Conservation (phyloP, 2,797 vertebrate genomes). For the Urocyon cinereoargenteus region DNA sequence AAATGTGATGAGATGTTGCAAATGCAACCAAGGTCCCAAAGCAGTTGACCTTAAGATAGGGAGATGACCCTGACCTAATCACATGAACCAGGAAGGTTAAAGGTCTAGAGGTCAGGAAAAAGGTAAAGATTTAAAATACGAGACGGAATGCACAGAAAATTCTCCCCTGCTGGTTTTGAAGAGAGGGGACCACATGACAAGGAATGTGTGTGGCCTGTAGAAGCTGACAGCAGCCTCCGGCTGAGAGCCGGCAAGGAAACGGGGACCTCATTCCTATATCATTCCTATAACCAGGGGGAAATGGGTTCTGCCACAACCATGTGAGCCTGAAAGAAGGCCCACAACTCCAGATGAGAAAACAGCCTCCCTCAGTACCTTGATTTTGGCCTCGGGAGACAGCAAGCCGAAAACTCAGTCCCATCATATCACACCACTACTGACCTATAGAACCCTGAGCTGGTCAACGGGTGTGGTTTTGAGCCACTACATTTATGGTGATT, state of each 20-base stretch:
- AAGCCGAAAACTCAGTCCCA: background rate
- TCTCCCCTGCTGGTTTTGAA: background rate
- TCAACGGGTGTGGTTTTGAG: background rate
- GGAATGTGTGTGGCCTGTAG: background rate
- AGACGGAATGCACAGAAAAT: constrained; percentile 8
- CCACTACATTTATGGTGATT: background rate
- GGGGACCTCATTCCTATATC: background rate
- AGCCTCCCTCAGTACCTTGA: background rate
- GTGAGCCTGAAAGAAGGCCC: background rate
- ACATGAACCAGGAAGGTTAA: constrained; percentile 15
- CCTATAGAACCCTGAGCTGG: background rate
- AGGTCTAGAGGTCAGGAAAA: background rate
- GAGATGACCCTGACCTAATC: background rate
- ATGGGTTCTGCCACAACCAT: background rate
- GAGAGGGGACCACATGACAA: background rate
- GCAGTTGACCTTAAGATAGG: background rate
- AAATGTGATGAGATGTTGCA: background rate
- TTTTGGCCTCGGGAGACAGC: background rate
- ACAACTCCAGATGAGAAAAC: background rate
- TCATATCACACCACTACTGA: background rate
- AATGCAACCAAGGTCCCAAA: constrained; percentile 22
- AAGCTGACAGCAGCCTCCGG: background rate
- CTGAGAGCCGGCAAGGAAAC: background rate
- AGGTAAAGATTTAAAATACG: background rate
- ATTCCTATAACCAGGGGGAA: background rate